These are phyloP conservation scores for Neomonachus schauinslandi DNA, from an alignment of 2,113 vertebrate genomes.

Conservation along the genomic window DNA sequence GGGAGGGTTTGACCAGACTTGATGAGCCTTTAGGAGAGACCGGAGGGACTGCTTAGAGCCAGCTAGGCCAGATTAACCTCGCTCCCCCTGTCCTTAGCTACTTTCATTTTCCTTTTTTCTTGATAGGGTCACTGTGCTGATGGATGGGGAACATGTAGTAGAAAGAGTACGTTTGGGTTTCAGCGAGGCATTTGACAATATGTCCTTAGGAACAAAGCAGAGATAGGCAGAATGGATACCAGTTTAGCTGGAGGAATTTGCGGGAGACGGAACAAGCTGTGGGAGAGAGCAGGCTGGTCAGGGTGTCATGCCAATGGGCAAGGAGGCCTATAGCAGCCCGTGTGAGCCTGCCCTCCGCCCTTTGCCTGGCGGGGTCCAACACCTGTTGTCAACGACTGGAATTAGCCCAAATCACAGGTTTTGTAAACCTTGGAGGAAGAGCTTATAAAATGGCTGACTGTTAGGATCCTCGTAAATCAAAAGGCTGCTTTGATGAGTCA, in stretches of 20 bases:
- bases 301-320: accelerated
- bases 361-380: accelerated
- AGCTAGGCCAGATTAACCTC: not conserved
- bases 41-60: not conserved
- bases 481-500: not conserved
- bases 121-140: not conserved
- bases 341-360: not conserved
- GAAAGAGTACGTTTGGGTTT: not conserved
- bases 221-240: not conserved
- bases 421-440: not conserved
- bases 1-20: not conserved
- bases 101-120: not conserved
- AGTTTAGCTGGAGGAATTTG: not conserved
- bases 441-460: not conserved
- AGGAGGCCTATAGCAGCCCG: not conserved
- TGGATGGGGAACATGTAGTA: not conserved
- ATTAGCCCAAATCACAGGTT: not conserved
- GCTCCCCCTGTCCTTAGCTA: not conserved
- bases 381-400: not conserved
- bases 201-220: not conserved
- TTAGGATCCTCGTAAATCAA: not conserved
- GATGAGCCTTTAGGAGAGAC: not conserved
- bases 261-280: not conserved
- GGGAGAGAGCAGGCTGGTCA: not conserved
- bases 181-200: not conserved